Conservation (phyloP, 2,888 invertebrate genomes). For the Nysson spinosus region DNA sequence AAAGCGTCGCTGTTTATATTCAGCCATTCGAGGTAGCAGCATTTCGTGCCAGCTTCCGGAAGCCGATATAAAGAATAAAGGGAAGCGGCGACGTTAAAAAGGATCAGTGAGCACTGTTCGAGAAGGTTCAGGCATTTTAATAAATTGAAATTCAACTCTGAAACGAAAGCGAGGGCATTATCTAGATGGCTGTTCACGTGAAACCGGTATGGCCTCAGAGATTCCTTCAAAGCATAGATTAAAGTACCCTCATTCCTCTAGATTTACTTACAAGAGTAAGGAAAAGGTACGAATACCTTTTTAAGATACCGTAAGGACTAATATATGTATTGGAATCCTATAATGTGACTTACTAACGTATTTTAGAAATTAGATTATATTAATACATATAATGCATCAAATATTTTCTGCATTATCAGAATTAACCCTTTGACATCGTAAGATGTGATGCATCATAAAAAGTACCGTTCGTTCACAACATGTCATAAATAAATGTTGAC, state of each 20-base stretch:
- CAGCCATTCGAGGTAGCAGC: slow-evolving; percentile 44
- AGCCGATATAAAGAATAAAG: slow-evolving; percentile 39
- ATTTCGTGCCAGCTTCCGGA: slow-evolving; percentile 51
- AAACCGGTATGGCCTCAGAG: not conserved
- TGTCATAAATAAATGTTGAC: too few relatives aligned
- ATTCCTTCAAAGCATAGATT: slow-evolving; percentile 30
- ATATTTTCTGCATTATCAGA: too few relatives aligned
- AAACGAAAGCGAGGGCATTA: slow-evolving; percentile 31
- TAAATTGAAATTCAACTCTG: slow-evolving; percentile 53
- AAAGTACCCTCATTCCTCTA: slow-evolving; percentile 41
- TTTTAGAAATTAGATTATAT: too few relatives aligned
- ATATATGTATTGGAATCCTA: too few relatives aligned
- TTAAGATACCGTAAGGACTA: too few relatives aligned
- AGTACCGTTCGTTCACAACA: too few relatives aligned
- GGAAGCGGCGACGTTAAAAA: slow-evolving; percentile 50
- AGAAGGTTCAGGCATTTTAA: slow-evolving; percentile 47
- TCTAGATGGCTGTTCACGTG: not conserved
- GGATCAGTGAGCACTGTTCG: slow-evolving; percentile 33
- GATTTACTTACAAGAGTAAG: slow-evolving; percentile 25
- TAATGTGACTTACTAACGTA: too few relatives aligned
- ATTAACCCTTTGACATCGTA: too few relatives aligned
- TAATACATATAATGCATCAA: too few relatives aligned
- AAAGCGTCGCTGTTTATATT: slow-evolving; percentile 59
- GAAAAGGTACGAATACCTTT: too few relatives aligned
- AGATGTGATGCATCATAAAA: too few relatives aligned